Conservation (phyloP, 2,888 invertebrate species). For the Nudaria mundana region DNA sequence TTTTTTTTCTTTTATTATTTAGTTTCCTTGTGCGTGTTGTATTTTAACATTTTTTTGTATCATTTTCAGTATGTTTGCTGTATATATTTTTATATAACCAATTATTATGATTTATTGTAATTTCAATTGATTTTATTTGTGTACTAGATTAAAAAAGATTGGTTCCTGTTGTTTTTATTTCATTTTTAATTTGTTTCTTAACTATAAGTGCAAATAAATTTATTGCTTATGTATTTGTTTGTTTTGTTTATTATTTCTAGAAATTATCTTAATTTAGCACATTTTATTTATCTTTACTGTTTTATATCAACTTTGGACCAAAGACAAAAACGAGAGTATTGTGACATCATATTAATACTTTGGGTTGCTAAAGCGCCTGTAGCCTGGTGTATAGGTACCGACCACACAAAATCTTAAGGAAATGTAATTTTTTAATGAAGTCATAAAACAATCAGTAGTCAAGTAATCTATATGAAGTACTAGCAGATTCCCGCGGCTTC, state of each 20-base stretch:
- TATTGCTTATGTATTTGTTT: conserved; percentile 69
- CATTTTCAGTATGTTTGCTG: conserved; percentile 27
- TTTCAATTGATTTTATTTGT: conserved; percentile 46
- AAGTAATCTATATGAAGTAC: too few species aligned
- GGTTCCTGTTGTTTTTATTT: conserved; percentile 82
- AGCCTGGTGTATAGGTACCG: too few species aligned
- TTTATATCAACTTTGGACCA: too few species aligned
- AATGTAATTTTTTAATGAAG: too few species aligned
- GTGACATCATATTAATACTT: too few species aligned
- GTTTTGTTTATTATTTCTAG: conserved; percentile 16
- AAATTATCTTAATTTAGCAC: neutral
- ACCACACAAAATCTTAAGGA: too few species aligned
- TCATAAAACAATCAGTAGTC: too few species aligned
- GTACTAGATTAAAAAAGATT: conserved; percentile 41
- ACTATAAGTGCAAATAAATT: conserved; percentile 74
- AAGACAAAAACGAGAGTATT: too few species aligned
- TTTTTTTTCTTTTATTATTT: conserved; percentile 49
- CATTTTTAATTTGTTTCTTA: conserved; percentile 72
- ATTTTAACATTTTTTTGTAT: conserved; percentile 34
- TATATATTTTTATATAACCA: conserved; percentile 44
- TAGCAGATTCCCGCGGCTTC: too few species aligned
- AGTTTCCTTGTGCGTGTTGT: conserved; percentile 59
- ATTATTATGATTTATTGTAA: conserved; percentile 33
- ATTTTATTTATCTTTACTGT: too few species aligned
- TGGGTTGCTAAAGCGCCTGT: too few species aligned